Conservation (phyloP, 2,113 vertebrate genomes). For the Sitta europaea region DNA sequence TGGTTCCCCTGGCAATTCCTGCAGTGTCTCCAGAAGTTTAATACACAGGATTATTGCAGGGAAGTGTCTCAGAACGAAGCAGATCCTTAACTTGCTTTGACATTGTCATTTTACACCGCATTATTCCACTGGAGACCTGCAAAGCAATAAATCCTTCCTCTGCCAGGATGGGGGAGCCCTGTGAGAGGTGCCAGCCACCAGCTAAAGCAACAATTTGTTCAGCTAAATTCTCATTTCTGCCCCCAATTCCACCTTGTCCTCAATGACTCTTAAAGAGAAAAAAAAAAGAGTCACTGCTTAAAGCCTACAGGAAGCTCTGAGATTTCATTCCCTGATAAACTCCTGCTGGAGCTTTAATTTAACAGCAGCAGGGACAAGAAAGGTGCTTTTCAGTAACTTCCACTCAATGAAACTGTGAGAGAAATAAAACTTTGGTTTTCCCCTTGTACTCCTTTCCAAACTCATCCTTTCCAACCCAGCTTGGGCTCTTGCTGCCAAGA, state of each 20-base stretch:
- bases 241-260: neutral
- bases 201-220: neutral
- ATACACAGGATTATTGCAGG: neutral
- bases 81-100: slow-evolving; percentile 4
- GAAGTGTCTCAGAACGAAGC: neutral
- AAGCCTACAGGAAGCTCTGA: neutral
- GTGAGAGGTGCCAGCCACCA: neutral
- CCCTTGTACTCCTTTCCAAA: neutral
- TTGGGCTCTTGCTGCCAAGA: neutral
- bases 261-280: neutral
- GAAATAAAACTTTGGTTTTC: neutral
- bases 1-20: slow-evolving; percentile 5
- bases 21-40: neutral
- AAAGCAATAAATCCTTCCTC: neutral
- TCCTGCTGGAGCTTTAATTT: neutral
- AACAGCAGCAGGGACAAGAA: neutral
- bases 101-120: neutral
- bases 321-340: neutral
- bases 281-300: neutral
- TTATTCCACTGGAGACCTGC: neutral
- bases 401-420: neutral
- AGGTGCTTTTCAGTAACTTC: neutral
- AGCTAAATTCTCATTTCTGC: neutral
- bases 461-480: neutral
- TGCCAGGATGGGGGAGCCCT: neutral